Percentiles rank a stretch among this genome's conserved stretches.
phyloP scores from a whole-genome alignment of 2,797 vertebrate genomes.

The Graptemys geographica region DNA sequence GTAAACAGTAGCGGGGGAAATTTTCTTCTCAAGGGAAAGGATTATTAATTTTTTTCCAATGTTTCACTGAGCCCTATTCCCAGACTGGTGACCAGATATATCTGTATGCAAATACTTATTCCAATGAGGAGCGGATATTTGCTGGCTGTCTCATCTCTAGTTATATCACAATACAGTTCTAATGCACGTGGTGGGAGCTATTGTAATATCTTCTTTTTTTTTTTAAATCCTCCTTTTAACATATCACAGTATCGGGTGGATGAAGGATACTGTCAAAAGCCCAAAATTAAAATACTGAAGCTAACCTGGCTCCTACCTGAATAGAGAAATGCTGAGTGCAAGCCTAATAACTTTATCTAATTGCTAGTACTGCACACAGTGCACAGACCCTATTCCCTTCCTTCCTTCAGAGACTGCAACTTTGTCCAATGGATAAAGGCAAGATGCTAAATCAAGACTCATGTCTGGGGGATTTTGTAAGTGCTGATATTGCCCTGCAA shows the following conservation, averaged over 20 bases:
- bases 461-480: not conserved
- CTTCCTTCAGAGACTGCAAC: not conserved
- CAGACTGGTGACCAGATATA: not conserved
- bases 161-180: not conserved
- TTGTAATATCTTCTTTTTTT: not conserved
- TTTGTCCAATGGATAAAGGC: not conserved
- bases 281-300: not conserved
- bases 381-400: not conserved
- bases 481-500: not conserved
- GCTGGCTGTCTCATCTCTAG: not conserved
- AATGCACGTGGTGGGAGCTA: not conserved
- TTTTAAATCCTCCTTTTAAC: not conserved
- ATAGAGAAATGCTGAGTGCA: not conserved
- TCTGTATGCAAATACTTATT: not conserved
- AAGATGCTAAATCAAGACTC: not conserved
- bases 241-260: not conserved
- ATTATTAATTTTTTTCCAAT: not conserved
- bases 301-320: not conserved
- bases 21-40: not conserved
- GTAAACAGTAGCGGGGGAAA: not conserved
- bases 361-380: not conserved
- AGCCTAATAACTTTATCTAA: not conserved
- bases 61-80: not conserved
- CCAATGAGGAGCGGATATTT: not conserved
- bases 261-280: not conserved